These are phyloP conservation scores for Chlorodrepanis virens DNA, from an alignment of 2,113 vertebrate species.

Conservation along the genomic window DNA sequence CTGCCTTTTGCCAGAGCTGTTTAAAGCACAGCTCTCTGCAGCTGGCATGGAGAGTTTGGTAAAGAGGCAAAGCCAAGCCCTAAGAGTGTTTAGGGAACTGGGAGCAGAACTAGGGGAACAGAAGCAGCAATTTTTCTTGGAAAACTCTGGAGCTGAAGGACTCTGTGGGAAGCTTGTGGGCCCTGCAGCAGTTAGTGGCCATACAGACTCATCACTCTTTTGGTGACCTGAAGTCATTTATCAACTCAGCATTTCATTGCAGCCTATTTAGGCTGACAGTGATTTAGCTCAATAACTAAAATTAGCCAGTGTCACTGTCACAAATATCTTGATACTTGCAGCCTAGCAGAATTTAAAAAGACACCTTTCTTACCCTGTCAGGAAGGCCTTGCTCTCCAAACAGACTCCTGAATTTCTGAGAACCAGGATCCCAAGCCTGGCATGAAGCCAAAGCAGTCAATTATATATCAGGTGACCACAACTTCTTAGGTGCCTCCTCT, in stretches of 20 bases:
- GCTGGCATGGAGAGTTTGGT: neutral
- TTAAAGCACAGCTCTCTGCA: neutral
- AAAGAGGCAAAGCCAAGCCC: neutral
- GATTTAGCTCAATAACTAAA: neutral
- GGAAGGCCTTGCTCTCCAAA: neutral
- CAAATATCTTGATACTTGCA: neutral
- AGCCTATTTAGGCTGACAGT: neutral
- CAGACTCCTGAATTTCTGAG: neutral
- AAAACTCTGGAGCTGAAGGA: neutral
- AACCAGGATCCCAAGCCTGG: neutral
- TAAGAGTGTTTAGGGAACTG: neutral
- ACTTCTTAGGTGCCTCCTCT: neutral
- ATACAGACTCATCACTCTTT: neutral
- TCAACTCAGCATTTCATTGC: neutral
- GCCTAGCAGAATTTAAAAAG: neutral
- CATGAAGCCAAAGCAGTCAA: neutral
- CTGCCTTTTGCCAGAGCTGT: neutral
- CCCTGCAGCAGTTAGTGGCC: neutral
- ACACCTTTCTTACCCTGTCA: neutral
- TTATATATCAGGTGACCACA: neutral
- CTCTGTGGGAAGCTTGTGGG: neutral
- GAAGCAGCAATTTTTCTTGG: neutral
- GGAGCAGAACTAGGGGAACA: neutral
- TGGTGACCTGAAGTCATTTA: neutral
- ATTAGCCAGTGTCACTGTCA: neutral